Conservation (phyloP, 2,888 invertebrate genomes). For the Ptychoptera contaminata region DNA sequence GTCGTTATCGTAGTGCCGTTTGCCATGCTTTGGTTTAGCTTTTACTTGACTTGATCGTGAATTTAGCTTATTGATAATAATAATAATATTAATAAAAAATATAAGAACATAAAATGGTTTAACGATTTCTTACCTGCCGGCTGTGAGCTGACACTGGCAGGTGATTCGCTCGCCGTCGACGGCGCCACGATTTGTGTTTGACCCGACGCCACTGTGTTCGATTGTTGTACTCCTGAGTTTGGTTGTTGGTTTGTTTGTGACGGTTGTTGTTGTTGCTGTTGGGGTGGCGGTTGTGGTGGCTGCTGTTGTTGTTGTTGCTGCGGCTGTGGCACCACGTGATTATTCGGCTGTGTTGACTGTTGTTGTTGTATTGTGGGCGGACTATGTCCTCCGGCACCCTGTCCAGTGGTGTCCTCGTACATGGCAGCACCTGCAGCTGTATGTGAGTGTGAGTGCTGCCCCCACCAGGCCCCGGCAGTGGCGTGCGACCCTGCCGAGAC, state of each 20-base stretch:
- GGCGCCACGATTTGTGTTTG: constrained; percentile 35
- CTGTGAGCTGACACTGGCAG: constrained; percentile 38
- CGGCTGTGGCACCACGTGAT: constrained; percentile 12
- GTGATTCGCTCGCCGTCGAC: constrained; percentile 41
- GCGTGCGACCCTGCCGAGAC: constrained; percentile 36
- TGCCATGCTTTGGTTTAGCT: no score
- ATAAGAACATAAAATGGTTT: no score
- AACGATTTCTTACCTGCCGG: constrained; percentile 26
- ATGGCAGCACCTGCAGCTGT: constrained; percentile 35
- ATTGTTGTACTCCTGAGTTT: constrained; percentile 20
- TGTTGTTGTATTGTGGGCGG: constrained; percentile 9
- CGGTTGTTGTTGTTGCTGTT: constrained; percentile 16
- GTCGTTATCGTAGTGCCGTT: no score
- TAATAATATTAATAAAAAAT: not conserved
- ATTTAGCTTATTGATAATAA: not conserved
- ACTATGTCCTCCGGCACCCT: constrained; percentile 9
- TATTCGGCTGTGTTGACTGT: constrained; percentile 19
- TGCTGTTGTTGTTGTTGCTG: constrained; percentile 21
- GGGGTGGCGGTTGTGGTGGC: constrained; percentile 18
- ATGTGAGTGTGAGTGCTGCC: constrained; percentile 38
- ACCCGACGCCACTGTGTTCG: constrained; percentile 30
- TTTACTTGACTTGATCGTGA: constrained; percentile 14
- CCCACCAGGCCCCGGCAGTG: constrained; percentile 36
- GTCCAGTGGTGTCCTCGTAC: constrained; percentile 35
- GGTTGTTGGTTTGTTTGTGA: constrained; percentile 8